Evolutionary conservation across 35 echinoderm and acorn worm genomes (phyloP).

Genomic region (Heliocidaris erythrogramma): DNA sequence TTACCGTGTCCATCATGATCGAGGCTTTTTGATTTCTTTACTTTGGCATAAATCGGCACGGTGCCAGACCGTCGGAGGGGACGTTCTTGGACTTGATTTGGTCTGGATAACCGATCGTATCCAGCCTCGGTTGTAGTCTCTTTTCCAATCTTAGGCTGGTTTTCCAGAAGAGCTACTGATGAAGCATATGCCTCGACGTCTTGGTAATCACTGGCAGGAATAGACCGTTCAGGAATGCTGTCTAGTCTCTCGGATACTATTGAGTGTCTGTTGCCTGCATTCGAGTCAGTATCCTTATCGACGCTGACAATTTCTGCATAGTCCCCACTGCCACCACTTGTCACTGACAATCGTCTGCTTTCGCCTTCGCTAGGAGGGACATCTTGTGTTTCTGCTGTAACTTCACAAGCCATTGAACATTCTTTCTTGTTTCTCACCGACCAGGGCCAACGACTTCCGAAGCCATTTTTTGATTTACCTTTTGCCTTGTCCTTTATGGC

Average conservation of each 20-base stretch:
- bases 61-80: neutral
- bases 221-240: neutral
- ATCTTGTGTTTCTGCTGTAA: neutral
- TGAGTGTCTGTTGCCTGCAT: neutral
- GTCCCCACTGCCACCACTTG: conserved; percentile 24
- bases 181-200: neutral
- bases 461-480: neutral
- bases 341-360: neutral
- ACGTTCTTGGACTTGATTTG: neutral
- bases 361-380: too few species aligned
- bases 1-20: neutral
- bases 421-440: conserved; percentile 2
- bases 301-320: conserved; percentile 15
- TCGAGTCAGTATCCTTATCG: neutral
- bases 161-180: neutral
- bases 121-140: neutral
- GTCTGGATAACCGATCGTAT: neutral
- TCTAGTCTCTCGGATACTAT: neutral
- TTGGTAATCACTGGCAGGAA: neutral
- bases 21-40: conserved; percentile 34
- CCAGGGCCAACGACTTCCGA: neutral
- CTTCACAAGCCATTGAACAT: neutral
- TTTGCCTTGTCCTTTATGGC: neutral
- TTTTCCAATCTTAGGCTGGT: neutral
- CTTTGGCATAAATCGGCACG: conserved; percentile 33